Conservation (phyloP, 2,888 invertebrate genomes). For the Brachypterus glaber region DNA sequence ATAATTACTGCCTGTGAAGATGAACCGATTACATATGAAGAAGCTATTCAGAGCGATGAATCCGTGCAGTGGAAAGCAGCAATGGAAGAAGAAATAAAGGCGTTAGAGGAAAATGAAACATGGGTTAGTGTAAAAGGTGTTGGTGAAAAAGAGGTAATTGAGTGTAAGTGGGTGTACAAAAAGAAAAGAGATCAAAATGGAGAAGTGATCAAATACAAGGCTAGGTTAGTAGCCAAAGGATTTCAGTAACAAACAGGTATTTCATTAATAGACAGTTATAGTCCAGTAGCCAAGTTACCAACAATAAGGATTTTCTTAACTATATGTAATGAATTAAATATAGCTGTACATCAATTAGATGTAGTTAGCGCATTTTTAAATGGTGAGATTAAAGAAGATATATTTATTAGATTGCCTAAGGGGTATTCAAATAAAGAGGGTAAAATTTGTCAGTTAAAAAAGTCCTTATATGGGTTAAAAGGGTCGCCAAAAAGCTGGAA, state of each 20-base stretch:
- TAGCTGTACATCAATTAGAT: background rate
- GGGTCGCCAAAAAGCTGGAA: constrained; percentile 19
- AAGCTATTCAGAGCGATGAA: background rate
- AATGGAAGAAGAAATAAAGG: constrained; percentile 5
- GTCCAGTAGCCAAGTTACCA: constrained; percentile 13
- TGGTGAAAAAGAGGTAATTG: constrained; percentile 13
- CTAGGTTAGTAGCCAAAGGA: constrained; percentile 12
- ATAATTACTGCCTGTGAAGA: background rate
- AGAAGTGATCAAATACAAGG: constrained; percentile 7
- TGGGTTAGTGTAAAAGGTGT: constrained; percentile 13
- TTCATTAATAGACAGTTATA: too few relatives aligned
- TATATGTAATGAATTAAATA: background rate
- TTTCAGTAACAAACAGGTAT: constrained; percentile 12
- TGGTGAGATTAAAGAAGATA: background rate
- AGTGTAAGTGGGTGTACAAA: constrained; percentile 17
- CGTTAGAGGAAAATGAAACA: constrained; percentile 15
- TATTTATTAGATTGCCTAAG: background rate
- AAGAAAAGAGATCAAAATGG: constrained; percentile 11
- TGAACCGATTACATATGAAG: background rate
- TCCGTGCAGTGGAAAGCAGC: background rate
- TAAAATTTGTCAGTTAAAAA: constrained; percentile 15
- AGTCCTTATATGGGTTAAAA: constrained; percentile 20
- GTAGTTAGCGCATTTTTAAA: background rate
- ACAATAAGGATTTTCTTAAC: constrained; percentile 12
- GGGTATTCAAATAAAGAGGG: background rate